Evolutionary conservation across 2,113 vertebrate species (phyloP), one percentile per base, ranked within the genome.

Genomic region (Pan paniscus): DNA sequence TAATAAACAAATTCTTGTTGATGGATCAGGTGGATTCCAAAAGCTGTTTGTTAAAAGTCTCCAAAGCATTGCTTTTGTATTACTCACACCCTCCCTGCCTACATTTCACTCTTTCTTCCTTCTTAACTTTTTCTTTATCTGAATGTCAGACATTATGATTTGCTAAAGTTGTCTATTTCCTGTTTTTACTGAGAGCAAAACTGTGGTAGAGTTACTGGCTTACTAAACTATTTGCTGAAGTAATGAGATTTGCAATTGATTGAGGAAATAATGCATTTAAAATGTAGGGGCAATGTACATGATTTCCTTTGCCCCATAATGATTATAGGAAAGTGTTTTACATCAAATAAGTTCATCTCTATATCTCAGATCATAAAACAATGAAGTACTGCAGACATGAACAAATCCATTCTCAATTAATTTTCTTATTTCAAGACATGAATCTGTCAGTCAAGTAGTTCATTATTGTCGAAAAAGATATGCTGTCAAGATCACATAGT

Each of bases 231-330:
- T 93, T 93, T 86, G 70, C 40, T 94, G 79, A 94, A 91, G 23
- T 96, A 90, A 17, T 97, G 50, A 78, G 43, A 40, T 92, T 97
- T 98, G 97, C 57, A 57, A 96, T 95, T 57, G 52, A 30, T 95
- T 96, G 46, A 92, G 27, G 59, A 35, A 97, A 46, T 13, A 30
- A 92, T 14, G 0, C 20, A 90, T 64, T 94, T 96, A 96, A 96
- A 91, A 27, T 7, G 85, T 93, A 61, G 68, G 55, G 20, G 80
- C 59, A 96, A 89, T 38, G 1, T 95, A 55, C 59, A 93, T 90
- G 2, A 61, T 89, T 97, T 97, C 50, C 52, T 57, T 76, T 89
- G 82, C 87, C 32, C 13, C 30, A 89, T 61, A 88, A 83, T 82
- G 12, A 80, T 52, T 55, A 85, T 23, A 78, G 35, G 20, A 78